phyloP scores from a whole-genome alignment of 2,797 vertebrate species.

The Lepus townsendii region DNA sequence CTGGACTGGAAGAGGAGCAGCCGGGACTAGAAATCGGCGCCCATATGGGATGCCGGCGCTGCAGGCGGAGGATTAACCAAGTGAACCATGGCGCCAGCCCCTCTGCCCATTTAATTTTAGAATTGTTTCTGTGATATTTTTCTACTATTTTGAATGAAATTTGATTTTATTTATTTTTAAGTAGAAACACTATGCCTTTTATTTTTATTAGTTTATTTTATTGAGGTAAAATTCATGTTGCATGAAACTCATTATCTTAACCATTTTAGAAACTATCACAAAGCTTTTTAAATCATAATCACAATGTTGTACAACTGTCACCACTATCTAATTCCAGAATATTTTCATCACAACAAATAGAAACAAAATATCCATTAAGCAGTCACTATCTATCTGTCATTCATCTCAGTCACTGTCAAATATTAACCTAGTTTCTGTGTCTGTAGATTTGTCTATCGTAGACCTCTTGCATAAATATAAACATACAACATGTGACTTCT shows the following conservation, averaged over 20 bases:
- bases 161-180: not conserved
- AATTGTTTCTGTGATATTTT: not conserved
- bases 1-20: too few species aligned
- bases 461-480: not conserved
- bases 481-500: not conserved
- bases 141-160: not conserved
- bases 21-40: too few species aligned
- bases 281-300: not conserved
- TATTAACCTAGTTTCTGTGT: not conserved
- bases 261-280: not conserved
- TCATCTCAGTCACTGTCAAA: not conserved
- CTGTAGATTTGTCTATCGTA: not conserved
- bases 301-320: not conserved
- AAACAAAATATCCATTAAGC: not conserved
- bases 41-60: too few species aligned
- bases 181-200: not conserved
- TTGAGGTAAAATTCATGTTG: not conserved
- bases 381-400: not conserved
- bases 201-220: not conserved
- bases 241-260: not conserved
- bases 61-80: too few species aligned
- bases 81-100: too few species aligned
- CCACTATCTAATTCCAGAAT: not conserved
- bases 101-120: not conserved
- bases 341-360: not conserved